These are phyloP conservation scores for Lacerta bilineata DNA, from an alignment of 2,797 vertebrate genomes.

Conservation along the genomic window DNA sequence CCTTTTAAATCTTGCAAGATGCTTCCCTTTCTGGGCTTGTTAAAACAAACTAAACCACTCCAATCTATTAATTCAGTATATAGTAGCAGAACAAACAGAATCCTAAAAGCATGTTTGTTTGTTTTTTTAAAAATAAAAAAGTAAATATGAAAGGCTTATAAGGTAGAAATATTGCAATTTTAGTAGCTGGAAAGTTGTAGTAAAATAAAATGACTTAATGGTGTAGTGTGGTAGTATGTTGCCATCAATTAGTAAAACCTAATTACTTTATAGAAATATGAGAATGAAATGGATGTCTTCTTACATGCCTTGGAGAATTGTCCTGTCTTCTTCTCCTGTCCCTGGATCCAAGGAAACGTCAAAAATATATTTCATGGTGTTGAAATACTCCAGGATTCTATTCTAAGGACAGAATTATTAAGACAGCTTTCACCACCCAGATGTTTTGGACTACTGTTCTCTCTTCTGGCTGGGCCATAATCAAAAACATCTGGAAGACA, in stretches of 20 bases:
- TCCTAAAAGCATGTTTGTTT: too few relatives aligned
- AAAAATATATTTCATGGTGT: background rate
- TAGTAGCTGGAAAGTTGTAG: background rate
- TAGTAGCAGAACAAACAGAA: background rate
- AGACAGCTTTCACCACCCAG: background rate
- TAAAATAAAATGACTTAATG: background rate
- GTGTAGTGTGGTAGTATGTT: background rate
- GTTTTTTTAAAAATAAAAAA: background rate
- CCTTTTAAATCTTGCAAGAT: background rate
- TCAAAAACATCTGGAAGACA: too few relatives aligned
- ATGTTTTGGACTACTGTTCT: too few relatives aligned
- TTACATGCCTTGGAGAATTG: background rate
- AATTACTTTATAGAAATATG: background rate
- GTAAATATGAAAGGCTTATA: background rate
- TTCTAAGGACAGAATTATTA: background rate
- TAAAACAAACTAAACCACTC: slow-evolving; percentile 1
- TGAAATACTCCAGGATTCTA: background rate
- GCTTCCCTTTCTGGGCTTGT: background rate
- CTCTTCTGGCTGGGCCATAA: too few relatives aligned
- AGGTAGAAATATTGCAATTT: background rate
- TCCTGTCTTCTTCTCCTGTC: background rate
- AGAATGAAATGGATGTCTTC: too few relatives aligned
- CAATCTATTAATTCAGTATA: background rate
- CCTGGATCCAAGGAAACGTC: background rate
- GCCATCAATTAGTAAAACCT: background rate